Conservation (phyloP, 2,797 vertebrate species). For the Crypturellus tataupa region DNA sequence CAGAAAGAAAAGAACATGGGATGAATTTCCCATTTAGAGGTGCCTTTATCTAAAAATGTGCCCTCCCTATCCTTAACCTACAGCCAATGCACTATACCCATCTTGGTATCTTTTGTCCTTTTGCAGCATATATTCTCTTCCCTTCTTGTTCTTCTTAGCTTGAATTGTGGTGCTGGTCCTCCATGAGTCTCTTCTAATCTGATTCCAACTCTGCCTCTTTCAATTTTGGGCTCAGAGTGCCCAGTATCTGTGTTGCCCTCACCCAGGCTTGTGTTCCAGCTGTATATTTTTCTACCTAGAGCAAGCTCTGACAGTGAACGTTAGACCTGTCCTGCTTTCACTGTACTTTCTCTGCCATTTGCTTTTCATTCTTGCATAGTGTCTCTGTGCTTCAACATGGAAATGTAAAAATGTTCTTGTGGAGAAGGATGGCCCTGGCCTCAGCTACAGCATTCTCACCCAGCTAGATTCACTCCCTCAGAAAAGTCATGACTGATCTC, state of each 20-base stretch:
- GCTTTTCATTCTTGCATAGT: background rate
- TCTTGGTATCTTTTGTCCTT: background rate
- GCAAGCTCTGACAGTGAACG: too few species aligned
- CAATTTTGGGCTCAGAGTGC: background rate
- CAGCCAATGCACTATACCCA: background rate
- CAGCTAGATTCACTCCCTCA: background rate
- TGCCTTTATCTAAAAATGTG: background rate
- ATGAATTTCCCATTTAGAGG: background rate
- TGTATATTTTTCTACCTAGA: background rate
- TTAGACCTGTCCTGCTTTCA: background rate
- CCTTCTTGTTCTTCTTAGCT: background rate
- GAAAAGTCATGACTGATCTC: too few species aligned
- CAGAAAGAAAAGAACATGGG: background rate
- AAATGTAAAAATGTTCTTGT: background rate
- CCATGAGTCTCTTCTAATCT: background rate
- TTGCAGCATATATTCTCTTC: background rate
- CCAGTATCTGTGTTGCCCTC: background rate
- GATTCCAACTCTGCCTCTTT: background rate
- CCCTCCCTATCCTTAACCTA: background rate
- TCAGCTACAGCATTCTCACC: background rate
- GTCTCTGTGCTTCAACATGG: background rate
- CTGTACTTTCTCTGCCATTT: too few species aligned
- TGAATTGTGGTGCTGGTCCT: background rate
- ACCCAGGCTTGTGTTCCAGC: background rate
- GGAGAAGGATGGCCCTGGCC: background rate